Conservation (phyloP, 2,888 invertebrate species). For the Leptinotarsa peninsularis region DNA sequence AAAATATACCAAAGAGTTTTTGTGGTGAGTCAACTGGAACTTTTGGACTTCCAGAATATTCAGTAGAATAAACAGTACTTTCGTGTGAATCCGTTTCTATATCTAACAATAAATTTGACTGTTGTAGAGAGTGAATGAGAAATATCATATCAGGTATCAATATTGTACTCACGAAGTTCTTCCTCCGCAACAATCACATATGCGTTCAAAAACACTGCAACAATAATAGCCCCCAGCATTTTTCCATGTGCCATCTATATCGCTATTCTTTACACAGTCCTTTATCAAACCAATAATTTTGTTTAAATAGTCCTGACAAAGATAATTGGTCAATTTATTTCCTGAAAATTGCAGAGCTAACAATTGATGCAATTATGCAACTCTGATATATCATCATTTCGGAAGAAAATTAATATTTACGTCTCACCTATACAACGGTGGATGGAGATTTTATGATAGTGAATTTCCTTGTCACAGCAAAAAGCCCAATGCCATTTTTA, state of each 20-base stretch:
- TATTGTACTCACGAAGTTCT: conserved; percentile 42
- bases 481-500: too few species aligned
- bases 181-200: conserved; percentile 17
- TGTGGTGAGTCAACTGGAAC: too few species aligned
- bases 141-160: not conserved
- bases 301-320: conserved; percentile 34
- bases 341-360: conserved; percentile 26
- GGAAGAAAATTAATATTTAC: conserved; percentile 31
- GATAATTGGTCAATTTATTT: conserved; percentile 28
- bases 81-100: too few species aligned
- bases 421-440: not conserved
- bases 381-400: conserved; percentile 30
- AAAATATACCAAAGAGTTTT: too few species aligned
- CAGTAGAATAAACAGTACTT: too few species aligned
- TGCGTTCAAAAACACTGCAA: not conserved
- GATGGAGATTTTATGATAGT: too few species aligned
- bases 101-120: too few species aligned
- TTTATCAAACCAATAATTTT: conserved; percentile 9
- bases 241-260: not conserved
- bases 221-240: conserved; percentile 22
- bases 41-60: too few species aligned
- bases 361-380: conserved; percentile 30
- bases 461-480: too few species aligned
- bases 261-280: not conserved
- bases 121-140: not conserved